phyloP scores from a whole-genome alignment of 2,888 invertebrate species.

The Hoplodrina ambigua region DNA sequence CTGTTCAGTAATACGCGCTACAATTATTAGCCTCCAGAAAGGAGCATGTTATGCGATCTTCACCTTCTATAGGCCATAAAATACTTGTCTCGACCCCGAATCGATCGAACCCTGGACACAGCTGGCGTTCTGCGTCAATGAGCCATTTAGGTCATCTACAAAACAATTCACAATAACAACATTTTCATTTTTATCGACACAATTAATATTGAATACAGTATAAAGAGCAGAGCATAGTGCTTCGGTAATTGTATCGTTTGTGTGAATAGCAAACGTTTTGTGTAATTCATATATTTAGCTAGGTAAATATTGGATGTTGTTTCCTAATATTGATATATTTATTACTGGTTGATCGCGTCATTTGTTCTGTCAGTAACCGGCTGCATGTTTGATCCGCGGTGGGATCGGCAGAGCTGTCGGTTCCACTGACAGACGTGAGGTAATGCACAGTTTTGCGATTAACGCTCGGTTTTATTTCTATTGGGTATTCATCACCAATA shows the following conservation, averaged over 20 bases:
- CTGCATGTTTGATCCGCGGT: slow-evolving; percentile 30
- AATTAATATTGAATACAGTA: slow-evolving; percentile 28
- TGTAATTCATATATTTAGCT: slow-evolving; percentile 11
- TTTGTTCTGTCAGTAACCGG: slow-evolving; percentile 21
- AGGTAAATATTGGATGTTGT: slow-evolving; percentile 37
- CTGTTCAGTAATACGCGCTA: slow-evolving; percentile 6
- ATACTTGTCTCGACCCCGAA: slow-evolving; percentile 44
- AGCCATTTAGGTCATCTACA: slow-evolving; percentile 41
- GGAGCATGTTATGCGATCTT: slow-evolving; percentile 33
- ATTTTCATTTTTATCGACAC: slow-evolving; percentile 42
- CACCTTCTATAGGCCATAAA: slow-evolving; percentile 27
- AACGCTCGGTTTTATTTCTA: slow-evolving; percentile 14
- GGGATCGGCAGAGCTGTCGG: slow-evolving; percentile 20
- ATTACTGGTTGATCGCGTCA: slow-evolving; percentile 25
- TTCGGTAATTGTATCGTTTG: slow-evolving; percentile 18
- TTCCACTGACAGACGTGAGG: slow-evolving; percentile 21
- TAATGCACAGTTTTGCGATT: slow-evolving; percentile 19
- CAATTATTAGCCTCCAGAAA: slow-evolving; percentile 4
- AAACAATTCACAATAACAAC: slow-evolving; percentile 35
- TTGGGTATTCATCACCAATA: slow-evolving; percentile 11
- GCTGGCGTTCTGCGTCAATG: slow-evolving; percentile 44
- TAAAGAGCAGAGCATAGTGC: not conserved
- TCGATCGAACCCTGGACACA: slow-evolving; percentile 41
- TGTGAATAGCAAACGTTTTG: slow-evolving; percentile 8
- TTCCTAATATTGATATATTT: slow-evolving; percentile 31